Base-by-base conservation (phyloP, 1,140 invertebrate species). In the Dendroctonus valens region DNA sequence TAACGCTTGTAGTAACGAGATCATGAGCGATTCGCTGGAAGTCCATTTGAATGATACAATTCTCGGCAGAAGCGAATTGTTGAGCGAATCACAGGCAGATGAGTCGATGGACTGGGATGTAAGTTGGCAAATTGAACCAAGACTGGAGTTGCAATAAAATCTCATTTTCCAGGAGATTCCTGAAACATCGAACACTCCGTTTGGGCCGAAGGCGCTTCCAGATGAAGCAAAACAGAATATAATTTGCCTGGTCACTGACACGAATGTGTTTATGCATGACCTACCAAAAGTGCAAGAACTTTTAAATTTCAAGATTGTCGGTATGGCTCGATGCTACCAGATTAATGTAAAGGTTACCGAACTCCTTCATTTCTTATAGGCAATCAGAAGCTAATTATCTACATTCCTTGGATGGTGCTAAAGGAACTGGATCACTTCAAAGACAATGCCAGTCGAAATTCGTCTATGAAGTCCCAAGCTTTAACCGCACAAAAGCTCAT, bases 221-320 rank as follows among this genome's bases (percentile, higher is more conserved):
- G 41, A 12, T 9, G 37, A 42, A 9, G 7, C 26, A 15, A 11
- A 65, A 46, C 7, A 7, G 41, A 38, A 55, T 14, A 41, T 55
- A 40, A 59, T 73, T 11, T 72, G 69, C 64, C 69, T 76, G 42
- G 71, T 75, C 7, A 69, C 72, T 5, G 75, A 76, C 51, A 75
- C 75, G 14, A 76, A 76, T 70, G 68, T 76, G 37, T 75, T 76
- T 68, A 66, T 76, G 14, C 66, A 68, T 11, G 63, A 69, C 54
- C 54, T 76, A 40, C 37, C 64, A 38, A 59, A 71, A 53, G 70
- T 76, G 37, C 60, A 66, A 53, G 64, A 70, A 51, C 63, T 75
- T 59, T 26, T 74, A 0, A 55, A 63, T 51, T 67, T 67, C 8
- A 65, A 59, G 65, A 40, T 53, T 44, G 12, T 49, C 57, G 72